A percentile compares a stretch with the other conserved stretches of the same genome.
Evolutionary conservation across 2,888 invertebrate genomes (phyloP).

Genomic region (Scrobipalpa atriplicella): DNA sequence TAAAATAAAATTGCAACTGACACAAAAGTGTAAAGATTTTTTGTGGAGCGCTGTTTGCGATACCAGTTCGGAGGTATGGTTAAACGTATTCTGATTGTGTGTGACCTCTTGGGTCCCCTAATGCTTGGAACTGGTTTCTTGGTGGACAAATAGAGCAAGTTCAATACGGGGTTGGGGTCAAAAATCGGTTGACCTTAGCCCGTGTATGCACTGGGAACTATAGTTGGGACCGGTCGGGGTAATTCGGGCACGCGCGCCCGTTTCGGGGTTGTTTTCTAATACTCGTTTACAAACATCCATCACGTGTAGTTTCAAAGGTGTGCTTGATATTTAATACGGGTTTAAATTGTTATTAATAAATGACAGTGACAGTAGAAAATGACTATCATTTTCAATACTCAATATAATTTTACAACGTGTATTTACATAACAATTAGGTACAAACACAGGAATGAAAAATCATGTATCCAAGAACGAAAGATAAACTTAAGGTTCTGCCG

Average conservation of each 20-base stretch:
- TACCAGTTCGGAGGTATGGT: background rate
- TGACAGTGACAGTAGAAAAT: too few relatives aligned
- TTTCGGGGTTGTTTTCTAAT: slow-evolving; percentile 30
- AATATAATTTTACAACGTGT: too few relatives aligned
- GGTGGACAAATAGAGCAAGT: slow-evolving; percentile 27
- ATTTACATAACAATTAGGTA: too few relatives aligned
- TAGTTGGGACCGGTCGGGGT: slow-evolving; percentile 32
- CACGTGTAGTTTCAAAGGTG: too few relatives aligned
- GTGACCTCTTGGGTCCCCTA: slow-evolving; percentile 21
- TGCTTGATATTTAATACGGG: background rate
- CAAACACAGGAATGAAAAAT: too few relatives aligned
- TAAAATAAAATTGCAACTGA: slow-evolving; percentile 9
- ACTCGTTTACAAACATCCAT: slow-evolving; percentile 1
- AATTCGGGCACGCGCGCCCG: slow-evolving; percentile 40
- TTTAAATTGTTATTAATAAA: too few relatives aligned
- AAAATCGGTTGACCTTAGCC: slow-evolving; percentile 31
- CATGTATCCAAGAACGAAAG: too few relatives aligned
- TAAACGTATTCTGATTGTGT: slow-evolving; percentile 12
- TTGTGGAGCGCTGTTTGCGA: background rate
- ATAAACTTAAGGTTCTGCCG: too few relatives aligned
- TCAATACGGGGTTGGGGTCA: slow-evolving; percentile 31
- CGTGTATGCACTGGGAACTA: slow-evolving; percentile 24
- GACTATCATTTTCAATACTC: too few relatives aligned
- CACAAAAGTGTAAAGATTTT: slow-evolving; percentile 16
- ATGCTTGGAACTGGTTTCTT: slow-evolving; percentile 28